These are phyloP conservation scores for Cynoglossus semilaevis DNA, from an alignment of 2,113 vertebrate genomes.

Conservation along the genomic window DNA sequence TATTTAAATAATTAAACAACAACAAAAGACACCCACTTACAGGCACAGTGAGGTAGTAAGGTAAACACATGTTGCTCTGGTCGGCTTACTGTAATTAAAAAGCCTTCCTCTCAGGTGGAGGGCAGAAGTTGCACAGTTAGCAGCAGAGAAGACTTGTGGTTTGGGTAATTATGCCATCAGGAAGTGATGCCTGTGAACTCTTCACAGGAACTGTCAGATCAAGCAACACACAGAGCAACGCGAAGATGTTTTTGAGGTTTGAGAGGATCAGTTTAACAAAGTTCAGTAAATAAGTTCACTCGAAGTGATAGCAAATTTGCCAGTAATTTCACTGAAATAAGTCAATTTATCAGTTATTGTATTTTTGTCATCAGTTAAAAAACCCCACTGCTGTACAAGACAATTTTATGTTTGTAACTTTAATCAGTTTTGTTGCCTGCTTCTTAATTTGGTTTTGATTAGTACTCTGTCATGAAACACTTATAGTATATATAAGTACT, in stretches of 20 bases:
- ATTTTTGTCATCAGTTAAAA: no score
- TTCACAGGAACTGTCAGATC: slow-evolving; percentile 39
- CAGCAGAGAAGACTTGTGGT: not conserved
- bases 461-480: no score
- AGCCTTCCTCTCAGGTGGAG: slow-evolving; percentile 8
- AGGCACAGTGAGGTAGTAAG: not conserved
- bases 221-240: not conserved
- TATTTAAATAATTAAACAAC: no score
- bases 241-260: not conserved
- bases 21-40: rapidly evolving
- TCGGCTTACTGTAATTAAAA: slow-evolving; percentile 27
- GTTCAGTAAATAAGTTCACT: not conserved
- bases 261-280: not conserved
- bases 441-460: no score
- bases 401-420: no score
- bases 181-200: slow-evolving; percentile 11
- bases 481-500: no score
- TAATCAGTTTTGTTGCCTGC: no score
- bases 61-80: slow-evolving; percentile 1
- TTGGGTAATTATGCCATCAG: slow-evolving; percentile 1
- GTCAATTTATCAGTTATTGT: no score
- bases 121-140: not conserved
- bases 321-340: no score
- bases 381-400: no score
- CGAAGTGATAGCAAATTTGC: no score